These are phyloP conservation scores for Leucoptera coffeella DNA, from an alignment of 2,888 invertebrate genomes.

Conservation along the genomic window DNA sequence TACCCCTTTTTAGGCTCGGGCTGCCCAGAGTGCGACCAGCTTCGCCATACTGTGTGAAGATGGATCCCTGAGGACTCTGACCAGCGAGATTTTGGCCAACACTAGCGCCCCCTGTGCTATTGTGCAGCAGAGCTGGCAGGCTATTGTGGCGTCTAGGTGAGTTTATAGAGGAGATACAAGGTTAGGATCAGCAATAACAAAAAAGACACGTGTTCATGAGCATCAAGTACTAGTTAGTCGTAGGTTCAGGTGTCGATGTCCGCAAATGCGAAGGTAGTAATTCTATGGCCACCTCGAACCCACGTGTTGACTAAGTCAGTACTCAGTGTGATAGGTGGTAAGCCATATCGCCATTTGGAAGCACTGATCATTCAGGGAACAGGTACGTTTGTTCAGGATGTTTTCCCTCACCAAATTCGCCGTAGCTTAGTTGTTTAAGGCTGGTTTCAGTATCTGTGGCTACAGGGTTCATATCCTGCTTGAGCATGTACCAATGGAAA, in stretches of 20 bases:
- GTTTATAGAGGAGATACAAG: slow-evolving; percentile 7
- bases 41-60: slow-evolving; percentile 63
- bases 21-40: slow-evolving; percentile 18
- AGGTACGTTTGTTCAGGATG: not conserved
- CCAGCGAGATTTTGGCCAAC: slow-evolving; percentile 10
- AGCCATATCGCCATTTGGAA: not conserved
- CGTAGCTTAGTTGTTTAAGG: too few relatives aligned
- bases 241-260: too few relatives aligned
- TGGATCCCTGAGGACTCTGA: slow-evolving; percentile 49
- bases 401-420: not conserved
- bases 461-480: too few relatives aligned
- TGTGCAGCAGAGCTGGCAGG: slow-evolving; percentile 57
- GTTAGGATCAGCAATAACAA: too few relatives aligned
- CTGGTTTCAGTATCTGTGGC: too few relatives aligned
- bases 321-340: not conserved
- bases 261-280: too few relatives aligned
- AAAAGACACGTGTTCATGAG: too few relatives aligned
- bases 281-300: too few relatives aligned
- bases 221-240: too few relatives aligned
- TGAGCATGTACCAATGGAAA: too few relatives aligned
- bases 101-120: slow-evolving; percentile 48
- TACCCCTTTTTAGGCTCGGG: too few relatives aligned
- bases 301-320: not conserved
- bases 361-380: too few relatives aligned
- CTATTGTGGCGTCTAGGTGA: slow-evolving; percentile 50